Percentiles rank a stretch among this genome's conserved stretches.
Conservation (phyloP, 1,140 invertebrate species). For the Drosophila bocki region DNA sequence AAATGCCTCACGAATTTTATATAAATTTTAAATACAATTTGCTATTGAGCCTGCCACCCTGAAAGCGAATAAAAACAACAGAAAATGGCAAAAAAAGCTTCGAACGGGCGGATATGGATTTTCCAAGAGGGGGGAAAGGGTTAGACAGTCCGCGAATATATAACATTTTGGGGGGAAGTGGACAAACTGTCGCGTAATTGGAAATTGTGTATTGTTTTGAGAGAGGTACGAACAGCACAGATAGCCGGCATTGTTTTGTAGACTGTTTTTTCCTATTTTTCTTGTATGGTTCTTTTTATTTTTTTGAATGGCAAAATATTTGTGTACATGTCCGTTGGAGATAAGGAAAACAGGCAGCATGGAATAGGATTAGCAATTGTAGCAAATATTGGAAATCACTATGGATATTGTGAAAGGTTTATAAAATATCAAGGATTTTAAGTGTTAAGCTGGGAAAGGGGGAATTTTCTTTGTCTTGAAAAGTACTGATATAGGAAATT, state of each 20-base stretch:
- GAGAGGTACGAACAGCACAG: constrained; percentile 30
- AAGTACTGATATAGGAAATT: background rate
- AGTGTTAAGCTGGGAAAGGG: background rate
- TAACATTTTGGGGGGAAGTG: constrained; percentile 23
- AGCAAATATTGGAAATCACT: constrained; percentile 17
- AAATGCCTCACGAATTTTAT: constrained; percentile 76
- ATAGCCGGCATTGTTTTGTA: constrained; percentile 4
- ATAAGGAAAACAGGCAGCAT: background rate
- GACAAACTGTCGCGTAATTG: constrained; percentile 75
- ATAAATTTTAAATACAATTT: constrained; percentile 83
- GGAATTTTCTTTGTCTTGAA: background rate
- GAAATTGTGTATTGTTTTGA: constrained; percentile 74
- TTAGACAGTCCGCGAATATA: constrained; percentile 31
- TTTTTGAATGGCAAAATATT: constrained; percentile 2
- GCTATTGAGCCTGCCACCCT: constrained; percentile 66
- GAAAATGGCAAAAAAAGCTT: constrained; percentile 23
- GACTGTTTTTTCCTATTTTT: background rate
- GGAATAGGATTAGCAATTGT: constrained; percentile 12
- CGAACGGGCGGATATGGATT: constrained; percentile 19
- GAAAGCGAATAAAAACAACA: constrained; percentile 41
- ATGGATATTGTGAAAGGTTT: background rate
- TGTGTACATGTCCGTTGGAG: constrained; percentile 2
- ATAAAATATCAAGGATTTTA: background rate
- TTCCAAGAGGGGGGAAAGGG: background rate
- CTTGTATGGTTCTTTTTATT: background rate